phyloP scores from a whole-genome alignment of 2,797 vertebrate genomes.

The Liasis olivaceus region DNA sequence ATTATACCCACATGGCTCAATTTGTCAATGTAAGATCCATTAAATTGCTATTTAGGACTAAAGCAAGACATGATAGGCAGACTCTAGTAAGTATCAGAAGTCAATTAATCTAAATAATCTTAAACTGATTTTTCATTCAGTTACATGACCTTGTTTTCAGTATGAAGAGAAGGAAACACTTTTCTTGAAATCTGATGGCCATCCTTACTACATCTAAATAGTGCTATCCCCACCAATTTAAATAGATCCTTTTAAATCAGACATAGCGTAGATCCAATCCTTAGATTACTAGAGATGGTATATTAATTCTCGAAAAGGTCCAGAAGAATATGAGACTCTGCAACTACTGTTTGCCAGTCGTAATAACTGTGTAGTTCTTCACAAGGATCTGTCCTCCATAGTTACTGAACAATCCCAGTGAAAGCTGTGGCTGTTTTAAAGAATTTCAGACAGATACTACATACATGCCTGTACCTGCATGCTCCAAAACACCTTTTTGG shows the following conservation, averaged over 20 bases:
- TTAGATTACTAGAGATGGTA: background rate
- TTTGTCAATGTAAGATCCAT: background rate
- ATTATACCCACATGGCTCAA: slow-evolving; percentile 14
- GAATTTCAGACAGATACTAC: background rate
- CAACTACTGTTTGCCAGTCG: background rate
- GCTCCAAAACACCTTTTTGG: background rate
- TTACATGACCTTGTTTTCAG: background rate
- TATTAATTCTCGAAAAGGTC: background rate
- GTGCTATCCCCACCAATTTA: background rate
- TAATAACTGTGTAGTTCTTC: background rate
- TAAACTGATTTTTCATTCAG: background rate
- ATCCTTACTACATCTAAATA: background rate
- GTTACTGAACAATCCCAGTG: background rate
- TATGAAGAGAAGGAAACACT: background rate
- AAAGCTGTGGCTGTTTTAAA: background rate
- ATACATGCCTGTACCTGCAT: background rate
- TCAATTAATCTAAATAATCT: background rate
- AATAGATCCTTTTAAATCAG: background rate
- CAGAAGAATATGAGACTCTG: background rate
- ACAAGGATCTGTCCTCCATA: background rate
- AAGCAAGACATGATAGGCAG: slow-evolving; percentile 5
- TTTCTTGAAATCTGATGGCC: slow-evolving; percentile 4
- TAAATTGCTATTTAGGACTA: slow-evolving; percentile 4
- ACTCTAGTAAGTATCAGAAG: background rate
- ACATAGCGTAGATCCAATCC: background rate